A percentile compares a stretch with the other conserved stretches of the same genome.
These are phyloP conservation scores for Ellobius talpinus DNA, from an alignment of 2,113 vertebrate species.

Conservation along the genomic window DNA sequence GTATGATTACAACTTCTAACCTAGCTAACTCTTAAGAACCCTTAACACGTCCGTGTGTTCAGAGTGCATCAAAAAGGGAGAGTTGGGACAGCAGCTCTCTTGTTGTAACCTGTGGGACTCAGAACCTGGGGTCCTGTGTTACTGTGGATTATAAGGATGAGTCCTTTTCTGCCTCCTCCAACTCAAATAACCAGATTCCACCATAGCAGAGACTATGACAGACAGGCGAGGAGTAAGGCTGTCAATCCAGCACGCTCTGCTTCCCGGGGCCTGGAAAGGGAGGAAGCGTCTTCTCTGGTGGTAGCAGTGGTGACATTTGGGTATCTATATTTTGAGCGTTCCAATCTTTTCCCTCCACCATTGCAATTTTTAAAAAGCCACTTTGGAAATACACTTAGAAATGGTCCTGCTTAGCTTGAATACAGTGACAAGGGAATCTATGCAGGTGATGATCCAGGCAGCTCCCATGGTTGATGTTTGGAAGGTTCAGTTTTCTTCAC, in stretches of 20 bases:
- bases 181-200: background rate
- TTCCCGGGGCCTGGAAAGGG: background rate
- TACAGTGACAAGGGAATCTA: background rate
- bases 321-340: conserved; percentile 9
- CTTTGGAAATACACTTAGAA: background rate
- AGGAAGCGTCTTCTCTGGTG: background rate
- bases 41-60: background rate
- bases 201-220: background rate
- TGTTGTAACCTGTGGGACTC: background rate
- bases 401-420: background rate
- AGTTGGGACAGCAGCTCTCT: background rate
- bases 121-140: background rate
- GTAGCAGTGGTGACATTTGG: background rate
- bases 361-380: background rate
- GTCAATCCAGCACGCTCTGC: background rate
- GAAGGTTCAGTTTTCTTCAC: background rate
- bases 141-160: background rate
- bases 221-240: background rate
- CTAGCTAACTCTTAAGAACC: background rate
- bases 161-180: background rate
- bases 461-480: background rate
- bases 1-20: too few species aligned
- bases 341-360: background rate
- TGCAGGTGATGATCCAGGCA: background rate
- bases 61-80: background rate